Conservation (phyloP, 2,888 invertebrate genomes). For the Aromia moschata region DNA sequence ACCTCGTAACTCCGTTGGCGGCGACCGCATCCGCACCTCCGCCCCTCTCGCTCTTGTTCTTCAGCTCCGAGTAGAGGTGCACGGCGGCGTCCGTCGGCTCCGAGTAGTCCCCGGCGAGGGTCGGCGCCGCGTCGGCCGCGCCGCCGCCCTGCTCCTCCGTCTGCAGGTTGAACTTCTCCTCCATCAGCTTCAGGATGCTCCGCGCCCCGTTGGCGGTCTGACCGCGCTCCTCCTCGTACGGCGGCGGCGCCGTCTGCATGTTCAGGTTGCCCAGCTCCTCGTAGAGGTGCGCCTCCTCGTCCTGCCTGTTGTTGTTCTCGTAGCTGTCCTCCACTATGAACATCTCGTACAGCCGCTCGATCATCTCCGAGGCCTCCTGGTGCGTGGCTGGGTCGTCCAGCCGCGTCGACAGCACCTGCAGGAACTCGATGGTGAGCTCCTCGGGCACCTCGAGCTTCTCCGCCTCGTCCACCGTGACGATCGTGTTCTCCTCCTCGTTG, state of each 20-base stretch:
- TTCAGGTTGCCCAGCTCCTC: slow-evolving; percentile 68
- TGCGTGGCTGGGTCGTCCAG: slow-evolving; percentile 78
- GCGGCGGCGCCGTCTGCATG: slow-evolving; percentile 66
- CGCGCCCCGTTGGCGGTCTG: slow-evolving; percentile 60
- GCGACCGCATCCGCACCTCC: slow-evolving; percentile 27
- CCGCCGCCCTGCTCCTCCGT: slow-evolving; percentile 43
- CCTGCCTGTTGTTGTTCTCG: slow-evolving; percentile 64
- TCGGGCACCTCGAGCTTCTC: slow-evolving; percentile 71
- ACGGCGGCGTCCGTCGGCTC: slow-evolving; percentile 67
- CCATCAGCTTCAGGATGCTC: slow-evolving; percentile 70
- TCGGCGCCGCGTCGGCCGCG: slow-evolving; percentile 48
- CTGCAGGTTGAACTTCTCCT: slow-evolving; percentile 65
- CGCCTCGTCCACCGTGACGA: slow-evolving; percentile 58
- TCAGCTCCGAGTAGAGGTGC: slow-evolving; percentile 68
- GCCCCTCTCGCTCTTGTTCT: slow-evolving; percentile 61
- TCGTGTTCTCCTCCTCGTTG: slow-evolving; percentile 62
- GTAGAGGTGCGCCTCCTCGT: slow-evolving; percentile 61
- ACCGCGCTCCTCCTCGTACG: slow-evolving; percentile 63
- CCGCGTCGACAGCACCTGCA: slow-evolving; percentile 73
- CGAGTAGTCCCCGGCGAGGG: slow-evolving; percentile 66
- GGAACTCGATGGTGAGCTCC: slow-evolving; percentile 77
- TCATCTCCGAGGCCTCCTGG: slow-evolving; percentile 78
- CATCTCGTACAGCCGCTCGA: slow-evolving; percentile 78
- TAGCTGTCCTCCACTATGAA: slow-evolving; percentile 77
- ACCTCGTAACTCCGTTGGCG: slow-evolving; percentile 67